Evolutionary conservation across 2,888 invertebrate genomes (phyloP), one percentile per base, ranked within the genome.

Genomic region (Craniophora ligustri): DNA sequence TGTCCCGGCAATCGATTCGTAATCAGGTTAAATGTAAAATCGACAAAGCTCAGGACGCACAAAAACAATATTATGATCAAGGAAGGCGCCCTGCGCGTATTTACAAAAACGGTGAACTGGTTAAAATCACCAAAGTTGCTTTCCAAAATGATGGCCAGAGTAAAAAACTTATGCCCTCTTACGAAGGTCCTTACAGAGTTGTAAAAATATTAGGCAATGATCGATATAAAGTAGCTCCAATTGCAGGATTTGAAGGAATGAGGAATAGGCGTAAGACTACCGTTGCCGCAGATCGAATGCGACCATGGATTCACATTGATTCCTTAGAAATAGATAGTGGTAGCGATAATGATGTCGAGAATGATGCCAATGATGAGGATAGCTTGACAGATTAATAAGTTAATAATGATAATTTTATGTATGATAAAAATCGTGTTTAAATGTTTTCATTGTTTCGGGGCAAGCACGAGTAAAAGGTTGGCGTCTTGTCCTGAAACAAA

Each of bases 101-200:
- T 1, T 69, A 71, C 30, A 19, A 21, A 4, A 30, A 47, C 6
- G 67, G 64, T 1, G 69, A 74, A 0, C 34, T 71, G 1, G 65
- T 74, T 0, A 69, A 67, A 60, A 57, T 71, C 1, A 60, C 60
- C 1, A 58, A 56, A 40, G 34, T 23, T 1, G n/a, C 13, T 15
- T 67, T 64, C 30, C 19, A 40, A 6, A 73, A 73, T 40, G 51
- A 73, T 3, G 73, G 70, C 0, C 45, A 70, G 14, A 73, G 69
- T 28, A 69, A 36, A 2, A 69, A 72, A 7, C 44, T 71, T 2
- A 14, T 67, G 15, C 63, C 68, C 0, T 11, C 49, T 2, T 69
- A 54, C 30, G 35, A 32, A 31, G 67, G 67, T 2, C 68, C 72
- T 0, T 72, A 47, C 34, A 23, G 50, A 10, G 57, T 72, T 0